These are phyloP conservation scores for Lota lota DNA, from an alignment of 2,113 vertebrate genomes.

Conservation along the genomic window DNA sequence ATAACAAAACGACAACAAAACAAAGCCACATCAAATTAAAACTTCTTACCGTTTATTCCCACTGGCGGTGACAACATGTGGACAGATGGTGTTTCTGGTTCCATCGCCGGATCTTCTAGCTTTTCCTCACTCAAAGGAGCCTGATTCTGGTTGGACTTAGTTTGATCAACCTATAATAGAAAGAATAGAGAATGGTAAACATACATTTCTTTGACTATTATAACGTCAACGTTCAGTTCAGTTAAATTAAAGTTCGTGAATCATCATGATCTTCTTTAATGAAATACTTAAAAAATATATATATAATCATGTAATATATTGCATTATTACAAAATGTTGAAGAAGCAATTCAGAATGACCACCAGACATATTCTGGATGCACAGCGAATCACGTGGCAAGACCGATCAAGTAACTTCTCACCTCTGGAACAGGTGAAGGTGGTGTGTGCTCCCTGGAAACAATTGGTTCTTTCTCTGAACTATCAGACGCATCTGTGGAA, in stretches of 20 bases:
- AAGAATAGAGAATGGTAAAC: not conserved
- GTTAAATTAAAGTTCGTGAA: too few species aligned
- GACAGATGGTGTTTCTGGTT: constrained; percentile 16
- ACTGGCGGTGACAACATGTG: constrained; percentile 1
- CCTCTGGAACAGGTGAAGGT: constrained; percentile 33
- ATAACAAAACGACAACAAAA: not conserved
- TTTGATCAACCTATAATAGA: constrained; percentile 24
- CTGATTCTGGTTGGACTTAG: not conserved
- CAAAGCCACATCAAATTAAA: not conserved
- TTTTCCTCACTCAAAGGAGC: constrained; percentile 23
- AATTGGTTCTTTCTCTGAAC: constrained; percentile 13
- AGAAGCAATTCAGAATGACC: not conserved
- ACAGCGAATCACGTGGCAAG: too few species aligned
- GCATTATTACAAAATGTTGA: too few species aligned
- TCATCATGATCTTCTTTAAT: too few species aligned
- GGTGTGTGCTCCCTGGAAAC: not conserved
- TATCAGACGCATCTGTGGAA: constrained; percentile 30
- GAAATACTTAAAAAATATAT: too few species aligned
- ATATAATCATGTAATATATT: too few species aligned
- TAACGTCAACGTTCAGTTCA: not conserved
- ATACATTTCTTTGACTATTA: not conserved
- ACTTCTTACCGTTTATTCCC: constrained; percentile 25
- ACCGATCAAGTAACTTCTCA: constrained; percentile 21
- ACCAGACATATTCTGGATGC: too few species aligned
- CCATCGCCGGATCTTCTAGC: not conserved